Evolutionary conservation across 1,140 invertebrate genomes (phyloP), one percentile per base, ranked within the genome.

Genomic region (Cyclargus thomasi): DNA sequence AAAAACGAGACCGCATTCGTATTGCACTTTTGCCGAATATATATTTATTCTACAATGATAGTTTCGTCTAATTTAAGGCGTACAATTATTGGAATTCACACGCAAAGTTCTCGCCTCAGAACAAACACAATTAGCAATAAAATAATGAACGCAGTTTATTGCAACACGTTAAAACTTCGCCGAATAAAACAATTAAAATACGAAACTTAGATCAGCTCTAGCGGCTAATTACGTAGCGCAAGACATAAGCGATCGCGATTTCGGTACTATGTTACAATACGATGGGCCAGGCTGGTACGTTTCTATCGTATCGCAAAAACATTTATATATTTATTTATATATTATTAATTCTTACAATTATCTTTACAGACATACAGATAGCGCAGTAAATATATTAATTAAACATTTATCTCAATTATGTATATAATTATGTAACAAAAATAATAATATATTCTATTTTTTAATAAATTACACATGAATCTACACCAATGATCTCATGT

Each of bases 121-220:
- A 70, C 73, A 71, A 71, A 71, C 59, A 64, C 68, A 71, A 72
- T 74, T 20, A 70, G 67, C 59, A 65, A 59, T 67, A 64, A 71
- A 74, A 71, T 70, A 72, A 74, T 72, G 70, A 71, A 67, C 70
- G 63, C 39, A 47, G 11, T 67, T 68, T 69, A 68, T 70, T 66
- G 36, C 67, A 55, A 72, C 70, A 74, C 70, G 68, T 72, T 69
- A 64, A 62, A 71, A 69, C 39, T 70, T 69, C 39, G 47, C 64
- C 39, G 63, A 67, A 74, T 74, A 74, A 74, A 74, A 74, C 73
- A 74, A 79, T 79, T 79, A 75, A 74, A 77, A 77, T 75, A 75
- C 75, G 71, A 74, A 79, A 79, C 75, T 77, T 71, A 69, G 70
- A 75, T 75, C 67, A 72, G 68, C 67, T 74, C 69, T 70, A 66